Evolutionary conservation across 2,888 invertebrate genomes (phyloP), one percentile per base, ranked within the genome.

Genomic region (Erebia aethiops): DNA sequence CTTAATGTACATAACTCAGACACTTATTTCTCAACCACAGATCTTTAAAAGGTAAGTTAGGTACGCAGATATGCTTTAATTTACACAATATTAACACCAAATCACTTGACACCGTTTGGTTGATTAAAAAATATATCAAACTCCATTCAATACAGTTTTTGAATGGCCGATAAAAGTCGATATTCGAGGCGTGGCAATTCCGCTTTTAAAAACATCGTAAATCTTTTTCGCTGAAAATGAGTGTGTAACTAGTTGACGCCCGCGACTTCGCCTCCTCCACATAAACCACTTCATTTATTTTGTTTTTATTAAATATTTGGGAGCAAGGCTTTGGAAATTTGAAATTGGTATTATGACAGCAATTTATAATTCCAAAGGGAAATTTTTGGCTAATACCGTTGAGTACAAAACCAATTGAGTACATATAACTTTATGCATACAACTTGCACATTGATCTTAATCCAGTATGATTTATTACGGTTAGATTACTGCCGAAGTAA

Each of bases 131-230:
- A 71, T 57, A 68, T 67, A 87, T 85, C 85, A 84, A 85, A 87
- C 14, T 49, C 84, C 80, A 83, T 82, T 81, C 82, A 79, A 82
- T 84, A 83, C 83, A 80, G 80, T 84, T 86, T 87, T 87, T 90
- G 89, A 88, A 91, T 91, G 79, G 89, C 81, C 90, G 85, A 90
- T 91, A 90, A 90, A 91, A 90, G 81, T 81, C 85, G 91, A 88
- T 84, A 90, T 87, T 86, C 81, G 87, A 84, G 82, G 83, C 87
- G 86, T 85, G 84, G 85, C 88, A 88, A 89, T 90, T 89, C 86
- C 83, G 85, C 86, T 84, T 86, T 84, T 88, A 85, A 87, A 90
- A 89, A 89, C 90, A 89, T 90, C 89, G 87, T 91, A 91, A 91
- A 90, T 90, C 86, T 87, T 86, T 87, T 87, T 86, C 83, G 87